Conservation (phyloP, 2,113 vertebrate genomes). For the Etia nguti region DNA sequence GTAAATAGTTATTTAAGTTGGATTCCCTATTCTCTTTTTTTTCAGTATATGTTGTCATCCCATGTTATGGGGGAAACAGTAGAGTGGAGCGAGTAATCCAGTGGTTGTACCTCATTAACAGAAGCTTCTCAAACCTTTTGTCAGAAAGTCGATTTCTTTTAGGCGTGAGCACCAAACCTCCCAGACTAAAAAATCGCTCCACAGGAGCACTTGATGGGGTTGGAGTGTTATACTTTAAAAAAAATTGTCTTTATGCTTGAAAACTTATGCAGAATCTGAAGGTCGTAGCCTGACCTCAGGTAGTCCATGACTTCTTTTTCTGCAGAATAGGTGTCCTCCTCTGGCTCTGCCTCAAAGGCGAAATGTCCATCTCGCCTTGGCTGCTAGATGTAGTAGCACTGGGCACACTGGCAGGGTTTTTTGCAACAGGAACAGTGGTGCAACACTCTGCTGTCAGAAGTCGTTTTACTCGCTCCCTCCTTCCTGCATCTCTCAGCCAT, state of each 20-base stretch:
- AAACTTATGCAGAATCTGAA: neutral
- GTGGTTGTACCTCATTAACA: neutral
- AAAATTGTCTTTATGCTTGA: neutral
- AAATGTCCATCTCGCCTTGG: too few relatives aligned
- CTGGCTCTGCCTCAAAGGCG: too few relatives aligned
- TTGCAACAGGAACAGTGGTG: rapidly evolving
- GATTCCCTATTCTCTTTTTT: rapidly evolving
- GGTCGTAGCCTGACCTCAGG: rapidly evolving
- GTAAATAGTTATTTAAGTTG: neutral
- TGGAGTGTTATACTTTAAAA: neutral
- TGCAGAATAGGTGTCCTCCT: rapidly evolving
- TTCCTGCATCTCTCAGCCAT: too few relatives aligned
- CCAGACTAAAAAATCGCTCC: neutral
- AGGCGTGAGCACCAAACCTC: neutral
- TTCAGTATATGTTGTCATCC: neutral
- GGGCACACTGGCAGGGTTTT: too few relatives aligned
- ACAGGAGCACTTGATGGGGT: neutral
- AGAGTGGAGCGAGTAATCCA: neutral
- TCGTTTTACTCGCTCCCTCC: too few relatives aligned
- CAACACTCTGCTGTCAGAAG: too few relatives aligned
- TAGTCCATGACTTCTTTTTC: too few relatives aligned
- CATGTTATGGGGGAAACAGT: neutral
- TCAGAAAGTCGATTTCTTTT: neutral
- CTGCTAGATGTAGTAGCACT: too few relatives aligned
- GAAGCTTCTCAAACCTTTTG: neutral